Base-by-base conservation (phyloP, 1,140 invertebrate species). In the Formica exsecta region DNA sequence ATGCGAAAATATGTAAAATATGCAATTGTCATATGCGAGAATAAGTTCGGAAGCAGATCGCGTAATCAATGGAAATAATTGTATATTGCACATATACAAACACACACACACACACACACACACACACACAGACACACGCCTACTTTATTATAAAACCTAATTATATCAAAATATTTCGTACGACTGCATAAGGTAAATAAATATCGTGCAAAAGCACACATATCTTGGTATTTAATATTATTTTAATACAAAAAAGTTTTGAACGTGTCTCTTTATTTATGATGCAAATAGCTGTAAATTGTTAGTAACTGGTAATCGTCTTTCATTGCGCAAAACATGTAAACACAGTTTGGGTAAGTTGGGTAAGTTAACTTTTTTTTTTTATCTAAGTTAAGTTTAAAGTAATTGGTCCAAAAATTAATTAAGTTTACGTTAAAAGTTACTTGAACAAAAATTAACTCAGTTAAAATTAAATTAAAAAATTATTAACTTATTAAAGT, bases 1-100 rank as follows among this genome's bases (percentile, higher is more conserved):
- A 61, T 25, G 38, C 7, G 59, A 73, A 73, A 81, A 66, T 79
- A 19, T 51, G 64, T 6, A 25, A 79, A 54, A 70, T 70, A 38
- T 68, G 8, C 32, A 25, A 80, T 54, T 44, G 38, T 32, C 19
- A 36, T 44, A n/a, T 16, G 7, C 22, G 11, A 79, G 36, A 79
- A 25, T 38, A 32, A 36, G 5, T 79, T 7, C 9, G 8, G 4
- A 19, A 54, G n/a, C 59, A 54, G 54, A 68, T 54, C 4, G 9
- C 25, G 29, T 68, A 68, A 38, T 51, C 38, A 54, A 22, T 76
- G 4, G 29, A 32, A 48, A 2, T 1, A 64, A 64, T 64, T 44
- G 57, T 19, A 74, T 57, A 32, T 22, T 13, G 13, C 3, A 6
- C 44, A 48, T 13, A 13, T 8, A 3, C 22, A 22, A 0, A 22